A percentile compares a stretch with the other conserved stretches of the same genome.
Evolutionary conservation across 2,888 invertebrate species (phyloP).

Genomic region (Griposia aprilina): DNA sequence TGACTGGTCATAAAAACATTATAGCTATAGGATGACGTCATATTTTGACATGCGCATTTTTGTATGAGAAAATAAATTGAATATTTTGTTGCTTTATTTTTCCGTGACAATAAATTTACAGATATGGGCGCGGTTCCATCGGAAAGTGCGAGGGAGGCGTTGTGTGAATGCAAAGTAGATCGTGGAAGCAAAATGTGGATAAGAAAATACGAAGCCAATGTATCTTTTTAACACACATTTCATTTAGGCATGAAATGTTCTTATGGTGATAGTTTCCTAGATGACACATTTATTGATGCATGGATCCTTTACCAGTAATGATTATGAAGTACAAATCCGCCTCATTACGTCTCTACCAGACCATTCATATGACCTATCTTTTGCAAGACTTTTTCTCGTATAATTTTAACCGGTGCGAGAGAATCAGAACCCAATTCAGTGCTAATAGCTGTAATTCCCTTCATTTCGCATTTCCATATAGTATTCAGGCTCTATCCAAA

Average conservation of each 20-base stretch:
- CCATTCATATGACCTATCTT: neutral
- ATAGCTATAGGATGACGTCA: neutral
- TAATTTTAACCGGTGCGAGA: neutral
- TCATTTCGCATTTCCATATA: neutral
- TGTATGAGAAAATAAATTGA: constrained; percentile 24
- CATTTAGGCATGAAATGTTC: neutral
- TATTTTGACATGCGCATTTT: constrained; percentile 17
- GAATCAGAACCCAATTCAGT: too few relatives aligned
- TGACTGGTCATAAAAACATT: constrained; percentile 1
- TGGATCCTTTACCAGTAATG: neutral
- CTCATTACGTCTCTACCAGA: neutral
- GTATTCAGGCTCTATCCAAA: neutral
- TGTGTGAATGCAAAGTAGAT: constrained; percentile 12
- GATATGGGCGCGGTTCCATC: neutral
- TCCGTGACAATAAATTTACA: constrained; percentile 29
- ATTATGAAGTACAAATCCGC: neutral
- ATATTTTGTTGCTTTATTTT: constrained; percentile 33
- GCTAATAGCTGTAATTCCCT: neutral
- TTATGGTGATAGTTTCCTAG: neutral
- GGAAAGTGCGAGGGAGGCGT: neutral
- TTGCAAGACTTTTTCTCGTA: neutral
- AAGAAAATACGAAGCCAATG: neutral
- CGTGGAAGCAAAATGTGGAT: neutral
- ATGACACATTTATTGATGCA: neutral
- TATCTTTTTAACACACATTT: neutral